phyloP scores from a whole-genome alignment of 2,888 invertebrate genomes.

The Galeruca laticollis region DNA sequence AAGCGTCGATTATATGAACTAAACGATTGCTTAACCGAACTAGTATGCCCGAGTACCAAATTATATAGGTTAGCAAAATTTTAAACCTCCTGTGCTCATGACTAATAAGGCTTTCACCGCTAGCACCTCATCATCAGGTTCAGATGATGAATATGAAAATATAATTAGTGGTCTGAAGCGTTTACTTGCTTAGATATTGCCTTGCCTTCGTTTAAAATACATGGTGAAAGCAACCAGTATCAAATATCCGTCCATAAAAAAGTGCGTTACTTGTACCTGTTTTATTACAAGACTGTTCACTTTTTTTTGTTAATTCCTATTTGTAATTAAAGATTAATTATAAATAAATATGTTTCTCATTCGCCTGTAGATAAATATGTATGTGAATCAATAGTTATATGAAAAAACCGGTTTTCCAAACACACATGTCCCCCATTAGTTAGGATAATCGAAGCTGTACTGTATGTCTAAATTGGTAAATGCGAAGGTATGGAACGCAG shows the following conservation, averaged over 20 bases:
- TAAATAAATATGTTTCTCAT: not conserved
- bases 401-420: not conserved
- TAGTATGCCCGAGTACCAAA: no score
- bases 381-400: not conserved
- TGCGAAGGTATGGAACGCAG: no score
- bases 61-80: no score
- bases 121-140: not conserved
- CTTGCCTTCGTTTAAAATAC: not conserved
- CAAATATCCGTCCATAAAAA: not conserved
- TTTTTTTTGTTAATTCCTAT: not conserved
- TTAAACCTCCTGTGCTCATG: no score
- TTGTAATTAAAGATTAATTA: not conserved
- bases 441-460: not conserved
- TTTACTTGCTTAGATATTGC: not conserved
- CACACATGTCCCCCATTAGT: not conserved
- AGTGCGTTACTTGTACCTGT: not conserved
- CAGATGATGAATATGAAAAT: not conserved
- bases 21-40: no score
- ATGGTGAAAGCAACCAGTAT: not conserved
- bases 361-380: not conserved
- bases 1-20: no score
- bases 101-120: no score
- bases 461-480: no score
- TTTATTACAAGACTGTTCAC: not conserved
- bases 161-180: not conserved